Conservation (phyloP, 1,140 invertebrate genomes). For the Nasonia vitripennis region DNA sequence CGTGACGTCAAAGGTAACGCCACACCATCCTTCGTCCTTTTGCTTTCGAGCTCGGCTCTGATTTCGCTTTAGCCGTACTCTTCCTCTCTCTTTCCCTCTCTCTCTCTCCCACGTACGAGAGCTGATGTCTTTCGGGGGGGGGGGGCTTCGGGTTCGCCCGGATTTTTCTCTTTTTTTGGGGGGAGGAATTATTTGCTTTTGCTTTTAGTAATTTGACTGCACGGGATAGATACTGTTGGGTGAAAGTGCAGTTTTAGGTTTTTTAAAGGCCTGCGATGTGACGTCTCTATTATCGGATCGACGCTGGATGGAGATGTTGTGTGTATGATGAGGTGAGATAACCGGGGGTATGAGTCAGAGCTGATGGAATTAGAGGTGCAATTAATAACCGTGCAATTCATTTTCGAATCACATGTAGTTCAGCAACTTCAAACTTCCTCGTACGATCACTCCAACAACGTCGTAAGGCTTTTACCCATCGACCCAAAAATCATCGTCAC, state of each 20-base stretch:
- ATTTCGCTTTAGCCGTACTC: background rate
- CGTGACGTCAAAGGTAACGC: conserved; percentile 8
- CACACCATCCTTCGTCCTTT: background rate
- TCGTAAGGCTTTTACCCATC: too few relatives aligned
- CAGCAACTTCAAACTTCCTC: too few relatives aligned
- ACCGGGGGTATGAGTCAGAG: background rate
- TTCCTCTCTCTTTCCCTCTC: too few relatives aligned
- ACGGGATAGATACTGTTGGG: background rate
- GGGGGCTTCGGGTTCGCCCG: background rate
- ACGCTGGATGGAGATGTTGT: background rate
- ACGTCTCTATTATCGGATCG: background rate
- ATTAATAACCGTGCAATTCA: too few relatives aligned
- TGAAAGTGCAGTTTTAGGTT: background rate
- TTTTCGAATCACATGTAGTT: too few relatives aligned
- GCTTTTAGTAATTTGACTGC: background rate
- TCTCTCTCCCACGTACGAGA: too few relatives aligned
- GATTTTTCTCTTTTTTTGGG: background rate
- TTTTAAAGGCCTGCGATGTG: background rate
- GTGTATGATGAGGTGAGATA: too few relatives aligned
- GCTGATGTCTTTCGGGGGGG: background rate
- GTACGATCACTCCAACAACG: too few relatives aligned
- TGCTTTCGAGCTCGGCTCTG: background rate
- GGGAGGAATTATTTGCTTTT: background rate
- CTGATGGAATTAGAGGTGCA: too few relatives aligned
- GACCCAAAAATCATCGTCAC: too few relatives aligned